Evolutionary conservation across 2,113 vertebrate genomes (phyloP), one percentile per base, ranked within the genome.

Genomic region (Zosterops hypoxanthus): DNA sequence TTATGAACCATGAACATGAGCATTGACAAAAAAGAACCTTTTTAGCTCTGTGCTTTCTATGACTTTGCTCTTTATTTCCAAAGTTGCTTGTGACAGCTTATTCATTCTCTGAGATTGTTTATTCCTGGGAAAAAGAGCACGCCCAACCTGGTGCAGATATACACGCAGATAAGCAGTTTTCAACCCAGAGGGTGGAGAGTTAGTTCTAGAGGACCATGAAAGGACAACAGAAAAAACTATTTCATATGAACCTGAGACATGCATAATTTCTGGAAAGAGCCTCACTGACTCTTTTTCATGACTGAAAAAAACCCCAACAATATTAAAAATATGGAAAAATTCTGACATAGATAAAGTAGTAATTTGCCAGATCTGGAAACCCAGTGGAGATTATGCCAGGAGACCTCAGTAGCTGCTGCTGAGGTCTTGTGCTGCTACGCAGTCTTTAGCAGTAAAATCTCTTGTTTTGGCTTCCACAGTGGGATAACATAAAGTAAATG

Each of bases 81-180:
- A 81, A 86, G 52, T 69, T 75, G 42, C 88, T 91, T 77, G 22
- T 81, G 94, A 75, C 80, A 86, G 42, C 5, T 83, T 88, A 88
- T 86, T 93, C 88, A 84, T 86, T 94, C 69, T 36, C 52, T 9
- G 5, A 73, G 65, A 84, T 47, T 64, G 80, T 86, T 96, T 94
- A 66, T 86, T 94, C 68, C 80, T 75, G 61, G 39, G 68, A 64
- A 82, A 95, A 95, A 84, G 26, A 86, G 76, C 72, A 92, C 72
- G 68, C 86, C 77, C 80, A 81, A 11, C 42, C 24, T 46, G 59
- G 59, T 21, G 52, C 56, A 86, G 82, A 25, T 18, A 77, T 36
- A 55, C 13, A 63, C n/a, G n/a, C n/a, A 66, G 86, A 91, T 59
- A 94, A 82, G 69, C 12, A 60, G 7, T 73, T 86, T 92, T 82